Percentiles rank a stretch among this genome's conserved stretches.
phyloP scores from a whole-genome alignment of 2,888 invertebrate species.

The Leptopilina drosophilae region DNA sequence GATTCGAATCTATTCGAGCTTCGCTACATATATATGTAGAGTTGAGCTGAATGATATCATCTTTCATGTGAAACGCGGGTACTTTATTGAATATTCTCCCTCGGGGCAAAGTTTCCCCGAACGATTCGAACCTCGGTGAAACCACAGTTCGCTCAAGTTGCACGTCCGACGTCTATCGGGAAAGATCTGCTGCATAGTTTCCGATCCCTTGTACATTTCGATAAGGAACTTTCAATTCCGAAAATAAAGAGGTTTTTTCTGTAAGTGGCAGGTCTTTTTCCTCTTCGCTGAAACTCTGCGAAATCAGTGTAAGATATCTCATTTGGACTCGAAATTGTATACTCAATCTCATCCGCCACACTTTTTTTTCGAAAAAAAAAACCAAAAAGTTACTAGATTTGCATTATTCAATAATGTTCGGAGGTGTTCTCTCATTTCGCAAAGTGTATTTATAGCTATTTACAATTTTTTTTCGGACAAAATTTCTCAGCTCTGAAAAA shows the following conservation, averaged over 20 bases:
- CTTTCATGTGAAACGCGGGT: conserved; percentile 3
- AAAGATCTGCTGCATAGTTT: conserved; percentile 36
- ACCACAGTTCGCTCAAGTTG: conserved; percentile 35
- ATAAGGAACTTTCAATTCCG: conserved; percentile 29
- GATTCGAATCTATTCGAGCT: neutral
- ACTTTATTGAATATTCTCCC: conserved; percentile 38
- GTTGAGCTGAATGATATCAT: conserved; percentile 26
- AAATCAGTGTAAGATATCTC: conserved; percentile 18
- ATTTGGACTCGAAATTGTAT: neutral
- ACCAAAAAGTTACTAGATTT: neutral
- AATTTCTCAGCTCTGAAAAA: neutral
- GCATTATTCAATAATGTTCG: neutral
- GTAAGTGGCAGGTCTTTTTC: conserved; percentile 1
- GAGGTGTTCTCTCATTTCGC: neutral
- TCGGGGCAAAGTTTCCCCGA: conserved; percentile 20
- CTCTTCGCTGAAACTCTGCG: neutral
- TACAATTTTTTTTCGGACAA: neutral
- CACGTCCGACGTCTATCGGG: conserved; percentile 20
- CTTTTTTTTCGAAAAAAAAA: neutral
- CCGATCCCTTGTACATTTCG: conserved; percentile 33
- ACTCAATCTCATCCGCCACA: neutral
- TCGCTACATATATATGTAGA: neutral
- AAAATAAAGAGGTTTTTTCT: conserved; percentile 29
- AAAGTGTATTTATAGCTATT: too few relatives aligned
- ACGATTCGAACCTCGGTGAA: conserved; percentile 29